Evolutionary conservation across 2,113 vertebrate genomes (phyloP), one percentile per base, ranked within the genome.

Genomic region (Indicator indicator): DNA sequence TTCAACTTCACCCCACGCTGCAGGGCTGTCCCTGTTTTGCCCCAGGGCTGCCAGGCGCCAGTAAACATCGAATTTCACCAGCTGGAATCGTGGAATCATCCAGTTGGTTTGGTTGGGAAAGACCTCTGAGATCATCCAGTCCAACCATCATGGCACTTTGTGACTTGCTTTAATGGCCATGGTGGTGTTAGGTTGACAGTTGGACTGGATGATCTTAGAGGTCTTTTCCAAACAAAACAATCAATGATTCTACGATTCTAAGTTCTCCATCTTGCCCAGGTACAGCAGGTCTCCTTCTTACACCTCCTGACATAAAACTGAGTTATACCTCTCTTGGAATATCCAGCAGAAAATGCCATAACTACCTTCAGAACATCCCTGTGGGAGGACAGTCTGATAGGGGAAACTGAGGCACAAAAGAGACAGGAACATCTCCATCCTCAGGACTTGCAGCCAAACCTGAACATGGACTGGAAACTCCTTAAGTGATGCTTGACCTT

Each of bases 21-120:
- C 4, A 0, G 38, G 27, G 32, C 2, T 58, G 28, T 15, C 4
- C 32, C 17, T 1, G 4, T 38, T 11, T 42, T 44, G 3, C 7
- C 58, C 40, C 27, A 2, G 18, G 56, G 68, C 19, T 30, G 2
- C 2, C 0, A 3, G 48, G 21, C n/a, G 33, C 11, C 27, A 20
- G n/a, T 0, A n/a, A 4, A 1, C 6, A 16, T 21, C 0, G 1
- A 2, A 8, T 20, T 48, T 16, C 11, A 44, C 9, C 59, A 6
- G 14, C 27, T 52, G 18, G 23, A 12, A 24, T 24, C 12, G 50
- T 24, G 24, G 50, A 24, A 52, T 24, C 50, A 26, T 23, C 23
- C 20, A 50, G 23, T 5, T 50, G 48, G 23, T 21, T 23, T 50
- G 21, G 21, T 10, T 52, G 23, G 50, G 23, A 52, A 52, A 24